These are phyloP conservation scores for Eublepharis macularius DNA, from an alignment of 2,113 vertebrate species.

Conservation along the genomic window DNA sequence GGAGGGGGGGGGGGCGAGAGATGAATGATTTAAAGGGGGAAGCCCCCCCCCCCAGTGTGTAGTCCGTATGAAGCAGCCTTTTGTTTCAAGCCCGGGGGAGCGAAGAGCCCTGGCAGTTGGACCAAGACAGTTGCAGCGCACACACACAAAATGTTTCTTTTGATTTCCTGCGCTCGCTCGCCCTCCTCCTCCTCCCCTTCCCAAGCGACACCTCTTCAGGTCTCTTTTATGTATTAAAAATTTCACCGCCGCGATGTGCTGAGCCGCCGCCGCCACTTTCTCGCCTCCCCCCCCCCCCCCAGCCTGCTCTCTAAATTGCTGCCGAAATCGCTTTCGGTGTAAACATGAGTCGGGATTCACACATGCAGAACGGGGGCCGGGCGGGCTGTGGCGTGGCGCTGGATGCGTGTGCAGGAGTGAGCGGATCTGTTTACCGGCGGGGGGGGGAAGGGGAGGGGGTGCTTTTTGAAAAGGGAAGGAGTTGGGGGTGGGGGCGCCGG, in stretches of 20 bases:
- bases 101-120: neutral
- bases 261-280: neutral
- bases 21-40: neutral
- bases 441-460: neutral
- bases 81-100: neutral
- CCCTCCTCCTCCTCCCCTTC: neutral
- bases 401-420: neutral
- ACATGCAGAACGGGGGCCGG: neutral
- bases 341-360: constrained; percentile 10
- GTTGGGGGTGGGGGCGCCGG: neutral
- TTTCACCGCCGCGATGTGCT: neutral
- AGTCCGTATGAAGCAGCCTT: constrained; percentile 12
- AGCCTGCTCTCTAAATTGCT: neutral
- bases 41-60: neutral
- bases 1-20: constrained; percentile 43
- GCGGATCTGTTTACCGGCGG: constrained; percentile 6
- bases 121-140: neutral
- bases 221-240: too few species aligned
- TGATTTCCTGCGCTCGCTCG: neutral
- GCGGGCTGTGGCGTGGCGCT: neutral
- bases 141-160: neutral
- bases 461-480: constrained; percentile 13
- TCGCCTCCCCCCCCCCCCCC: accelerated
- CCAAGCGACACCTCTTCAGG: constrained; percentile 3
- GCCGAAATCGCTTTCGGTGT: constrained; percentile 21